Evolutionary conservation across 2,797 vertebrate genomes (phyloP).

Genomic region (Lutjanus campechanus): DNA sequence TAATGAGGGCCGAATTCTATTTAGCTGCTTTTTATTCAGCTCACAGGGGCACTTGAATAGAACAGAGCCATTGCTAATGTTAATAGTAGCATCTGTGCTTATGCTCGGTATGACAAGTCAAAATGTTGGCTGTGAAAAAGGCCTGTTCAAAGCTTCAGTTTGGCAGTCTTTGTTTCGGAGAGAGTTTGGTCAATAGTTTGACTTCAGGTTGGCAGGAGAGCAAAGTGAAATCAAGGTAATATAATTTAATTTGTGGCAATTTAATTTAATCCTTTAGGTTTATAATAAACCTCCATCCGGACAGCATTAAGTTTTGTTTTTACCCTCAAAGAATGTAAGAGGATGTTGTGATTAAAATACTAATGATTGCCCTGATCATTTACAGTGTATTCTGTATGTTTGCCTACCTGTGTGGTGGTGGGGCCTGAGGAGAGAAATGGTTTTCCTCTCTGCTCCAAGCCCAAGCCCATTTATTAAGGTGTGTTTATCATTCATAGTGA

Average conservation of each 20-base stretch:
- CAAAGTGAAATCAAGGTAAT: not conserved
- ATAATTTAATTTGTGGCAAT: conserved; percentile 2
- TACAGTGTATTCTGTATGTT: conserved; percentile 27
- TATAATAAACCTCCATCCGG: conserved; percentile 16
- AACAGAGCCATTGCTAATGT: conserved; percentile 3
- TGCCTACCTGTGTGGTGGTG: conserved; percentile 45
- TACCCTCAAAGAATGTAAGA: conserved; percentile 13
- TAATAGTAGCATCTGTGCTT: not conserved
- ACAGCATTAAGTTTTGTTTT: conserved; percentile 9
- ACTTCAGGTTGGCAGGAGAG: conserved; percentile 14
- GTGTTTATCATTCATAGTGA: conserved; percentile 84
- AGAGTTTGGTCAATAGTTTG: conserved; percentile 4
- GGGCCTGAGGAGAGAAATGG: conserved; percentile 56
- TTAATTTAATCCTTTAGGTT: conserved; percentile 2
- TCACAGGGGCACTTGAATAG: not conserved
- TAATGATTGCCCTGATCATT: conserved; percentile 48
- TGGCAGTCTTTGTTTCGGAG: not conserved
- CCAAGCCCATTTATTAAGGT: conserved; percentile 77
- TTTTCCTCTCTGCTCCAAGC: conserved; percentile 63
- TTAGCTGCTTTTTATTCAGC: not conserved
- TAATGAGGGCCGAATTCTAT: not conserved
- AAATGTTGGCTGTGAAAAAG: not conserved
- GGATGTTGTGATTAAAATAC: conserved; percentile 42
- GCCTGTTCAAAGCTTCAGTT: not conserved
- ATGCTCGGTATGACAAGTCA: not conserved